phyloP scores from a whole-genome alignment of 2,113 vertebrate species.

The Herpetotheres cachinnans region DNA sequence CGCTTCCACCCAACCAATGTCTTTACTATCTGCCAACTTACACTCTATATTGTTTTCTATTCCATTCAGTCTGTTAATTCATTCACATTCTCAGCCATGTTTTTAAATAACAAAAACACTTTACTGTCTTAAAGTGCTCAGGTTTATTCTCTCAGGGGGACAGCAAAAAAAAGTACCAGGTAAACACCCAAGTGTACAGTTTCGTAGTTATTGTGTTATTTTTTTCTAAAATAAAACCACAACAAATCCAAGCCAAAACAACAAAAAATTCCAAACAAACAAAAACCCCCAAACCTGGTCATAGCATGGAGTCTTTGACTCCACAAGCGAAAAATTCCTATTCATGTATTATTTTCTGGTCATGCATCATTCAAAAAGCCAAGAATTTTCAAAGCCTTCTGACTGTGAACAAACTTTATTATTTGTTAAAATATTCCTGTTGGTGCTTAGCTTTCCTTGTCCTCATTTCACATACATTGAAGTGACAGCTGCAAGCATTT shows the following conservation, averaged over 20 bases:
- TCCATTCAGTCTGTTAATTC: background rate
- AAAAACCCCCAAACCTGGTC: fast-evolving
- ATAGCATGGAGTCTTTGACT: background rate
- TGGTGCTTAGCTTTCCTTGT: background rate
- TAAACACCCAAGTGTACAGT: background rate
- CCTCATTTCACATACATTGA: background rate
- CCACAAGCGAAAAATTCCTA: background rate
- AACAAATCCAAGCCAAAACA: background rate
- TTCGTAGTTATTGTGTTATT: background rate
- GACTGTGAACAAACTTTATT: background rate
- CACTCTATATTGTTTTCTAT: background rate
- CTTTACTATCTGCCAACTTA: background rate
- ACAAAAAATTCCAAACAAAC: background rate
- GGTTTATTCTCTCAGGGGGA: background rate
- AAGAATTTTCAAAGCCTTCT: background rate
- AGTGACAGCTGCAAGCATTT: background rate
- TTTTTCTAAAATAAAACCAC: background rate
- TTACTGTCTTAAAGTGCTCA: background rate
- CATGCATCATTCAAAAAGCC: background rate
- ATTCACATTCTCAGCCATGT: background rate
- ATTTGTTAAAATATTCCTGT: background rate
- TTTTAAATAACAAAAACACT: background rate
- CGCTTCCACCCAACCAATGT: background rate
- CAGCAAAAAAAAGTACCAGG: background rate
- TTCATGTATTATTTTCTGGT: background rate